Evolutionary conservation across 2,113 vertebrate genomes (phyloP).

Genomic region (Eretmochelys imbricata): DNA sequence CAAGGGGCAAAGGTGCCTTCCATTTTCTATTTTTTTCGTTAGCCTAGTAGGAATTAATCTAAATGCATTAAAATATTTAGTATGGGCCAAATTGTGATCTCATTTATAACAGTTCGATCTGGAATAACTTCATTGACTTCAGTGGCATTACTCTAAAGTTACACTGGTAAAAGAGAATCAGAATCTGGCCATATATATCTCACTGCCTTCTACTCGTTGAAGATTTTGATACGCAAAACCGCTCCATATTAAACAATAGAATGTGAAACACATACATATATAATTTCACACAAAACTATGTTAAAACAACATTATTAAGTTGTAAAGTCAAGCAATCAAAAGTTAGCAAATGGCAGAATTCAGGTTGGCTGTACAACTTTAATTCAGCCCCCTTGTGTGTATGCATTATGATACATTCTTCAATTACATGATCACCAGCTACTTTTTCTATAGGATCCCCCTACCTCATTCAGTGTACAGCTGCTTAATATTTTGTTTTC

Average conservation of each 20-base stretch:
- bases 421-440: background rate
- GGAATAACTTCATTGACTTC: background rate
- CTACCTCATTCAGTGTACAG: background rate
- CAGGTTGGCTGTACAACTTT: background rate
- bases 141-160: background rate
- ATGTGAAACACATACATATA: background rate
- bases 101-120: background rate
- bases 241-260: background rate
- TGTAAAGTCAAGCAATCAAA: background rate
- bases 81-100: background rate
- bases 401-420: background rate
- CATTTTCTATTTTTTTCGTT: background rate
- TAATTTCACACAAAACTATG: background rate
- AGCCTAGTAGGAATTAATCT: background rate
- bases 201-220: too few species aligned
- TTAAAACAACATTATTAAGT: background rate
- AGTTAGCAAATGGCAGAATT: background rate
- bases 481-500: background rate
- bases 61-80: background rate
- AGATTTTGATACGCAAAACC: background rate
- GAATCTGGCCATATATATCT: too few species aligned
- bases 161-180: too few species aligned
- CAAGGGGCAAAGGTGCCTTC: background rate
- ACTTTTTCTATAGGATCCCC: background rate
- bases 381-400: background rate